Base-by-base conservation (phyloP, 2,888 invertebrate species). In the Acrobasis suavella region DNA sequence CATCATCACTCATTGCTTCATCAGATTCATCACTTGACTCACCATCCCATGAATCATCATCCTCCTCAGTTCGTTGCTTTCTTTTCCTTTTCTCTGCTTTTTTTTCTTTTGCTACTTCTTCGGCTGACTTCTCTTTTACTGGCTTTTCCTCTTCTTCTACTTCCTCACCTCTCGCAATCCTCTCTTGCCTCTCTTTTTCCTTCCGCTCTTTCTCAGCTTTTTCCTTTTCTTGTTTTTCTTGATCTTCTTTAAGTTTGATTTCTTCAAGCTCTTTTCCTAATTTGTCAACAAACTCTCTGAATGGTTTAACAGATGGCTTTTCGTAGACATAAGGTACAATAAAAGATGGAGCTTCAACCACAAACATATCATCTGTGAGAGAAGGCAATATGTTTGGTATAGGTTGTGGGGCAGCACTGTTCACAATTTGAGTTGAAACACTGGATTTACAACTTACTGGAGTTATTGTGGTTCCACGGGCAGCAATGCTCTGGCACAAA, bases 241-340 rank as follows among this genome's bases (percentile, higher is more conserved):
- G 78, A 9, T 89, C 89, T 67, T 89, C 88, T 68, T 87, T 86
- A 17, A 87, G 65, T 72, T 89, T 88, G 7, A 88, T 70, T 70
- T 92, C 79, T 72, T 95, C 94, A 61, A 96, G 91, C 75, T 94
- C 94, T 66, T 94, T 93, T 22, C 94, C 95, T 66, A 96, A 87
- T 78, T 95, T 94, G 60, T 93, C 93, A 42, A 96, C 94, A 82
- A 96, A 95, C 69, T 96, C 95, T 80, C 95, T 95, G 67, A 97
- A 94, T 66, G 96, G 96, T 77, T 96, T 96, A 1, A 96, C 88
- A 0, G 97, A 97, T 22, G 97, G 97, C 83, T 97, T 97, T 84
- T 98, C 97, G 88, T 97, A 97, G 14, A 97, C 97, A 85, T 97
- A 98, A 49, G 98, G 98, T 70, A 98, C 97, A 83, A 98, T 97